Base-by-base conservation (phyloP, 30 jellyfish, hydroid and myxozoan genomes). In the Aurelia aurita region DNA sequence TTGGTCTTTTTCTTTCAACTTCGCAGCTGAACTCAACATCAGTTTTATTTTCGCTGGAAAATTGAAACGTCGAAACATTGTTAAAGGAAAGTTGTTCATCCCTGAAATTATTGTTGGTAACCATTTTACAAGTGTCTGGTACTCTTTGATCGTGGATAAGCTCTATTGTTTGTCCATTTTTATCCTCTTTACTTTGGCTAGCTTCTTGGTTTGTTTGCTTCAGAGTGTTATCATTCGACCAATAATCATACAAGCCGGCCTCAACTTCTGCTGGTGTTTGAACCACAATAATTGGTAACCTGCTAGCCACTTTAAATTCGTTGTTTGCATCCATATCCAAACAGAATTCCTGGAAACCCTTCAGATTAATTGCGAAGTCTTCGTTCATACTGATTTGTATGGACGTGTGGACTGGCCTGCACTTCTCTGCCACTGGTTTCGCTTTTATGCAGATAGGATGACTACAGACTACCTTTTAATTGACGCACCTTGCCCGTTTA, bases 191-290 rank as follows among this genome's bases (percentile, higher is more conserved):
- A 21, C 19, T 29, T 57, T 58, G 34, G 54, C 65, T 47, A 13
- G 21, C 25, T 47, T 55, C 44, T 59, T 45, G 58, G 85, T 19
- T 66, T 81, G 45, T 34, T 26, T 53, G 67, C 10, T 8, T 58
- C n/a, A 49, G 3, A 7, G 69, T 5, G 29, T 81, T 62, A 61
- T 34, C 79, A 44, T 45, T 71, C 51, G 88, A 34, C 70, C 77
- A 55, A 51, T 69, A 34, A 46, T 31, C 72, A 29, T 22, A 35
- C 80, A 83, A 29, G 23, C 81, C 84, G 23, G 93, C 77, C 60
- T 83, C 93, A 3, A 83, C 93, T 71, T 83, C 93, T 21, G 79
- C 73, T 31, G 93, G 87, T 46, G 93, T 69, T 64, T 83, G 84
- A 45, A 83, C 27, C 8, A 83, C 84, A 58, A 83, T 83, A 61